Conservation (phyloP, 2,888 invertebrate species). For the Acleris literana region DNA sequence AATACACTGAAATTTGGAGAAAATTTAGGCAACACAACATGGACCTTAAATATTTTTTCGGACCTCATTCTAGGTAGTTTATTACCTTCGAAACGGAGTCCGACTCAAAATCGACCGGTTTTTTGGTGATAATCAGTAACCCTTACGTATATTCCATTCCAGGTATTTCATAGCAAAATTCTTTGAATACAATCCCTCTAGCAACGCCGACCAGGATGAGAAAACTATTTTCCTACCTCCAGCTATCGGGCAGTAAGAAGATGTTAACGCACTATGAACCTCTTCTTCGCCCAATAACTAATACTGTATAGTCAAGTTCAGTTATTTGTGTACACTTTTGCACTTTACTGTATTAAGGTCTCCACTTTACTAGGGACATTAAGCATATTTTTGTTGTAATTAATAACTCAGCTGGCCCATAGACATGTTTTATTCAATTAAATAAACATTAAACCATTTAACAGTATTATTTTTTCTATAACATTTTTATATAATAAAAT, state of each 20-base stretch:
- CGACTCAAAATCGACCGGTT: no score
- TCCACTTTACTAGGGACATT: no score
- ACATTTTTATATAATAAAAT: neutral
- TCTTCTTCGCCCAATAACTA: no score
- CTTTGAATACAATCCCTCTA: constrained; percentile 65
- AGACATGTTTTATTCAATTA: neutral
- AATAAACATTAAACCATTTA: neutral
- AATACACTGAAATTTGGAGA: no score
- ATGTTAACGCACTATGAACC: neutral
- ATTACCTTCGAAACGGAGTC: no score
- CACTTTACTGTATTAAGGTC: no score
- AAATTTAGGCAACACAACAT: no score
- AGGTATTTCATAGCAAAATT: constrained; percentile 80
- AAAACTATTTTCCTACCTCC: constrained; percentile 39
- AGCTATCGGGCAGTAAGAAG: constrained; percentile 34
- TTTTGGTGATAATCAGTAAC: no score
- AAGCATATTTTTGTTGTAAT: neutral
- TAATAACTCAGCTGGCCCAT: neutral
- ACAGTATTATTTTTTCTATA: neutral
- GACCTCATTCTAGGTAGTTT: no score
- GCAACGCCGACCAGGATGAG: constrained; percentile 45
- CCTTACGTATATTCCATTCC: constrained; percentile 39
- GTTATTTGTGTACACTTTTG: no score
- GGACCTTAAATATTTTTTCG: no score
- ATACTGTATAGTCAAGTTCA: no score